phyloP scores from a whole-genome alignment of 1,140 invertebrate genomes.

The Zaprionus ornatus region DNA sequence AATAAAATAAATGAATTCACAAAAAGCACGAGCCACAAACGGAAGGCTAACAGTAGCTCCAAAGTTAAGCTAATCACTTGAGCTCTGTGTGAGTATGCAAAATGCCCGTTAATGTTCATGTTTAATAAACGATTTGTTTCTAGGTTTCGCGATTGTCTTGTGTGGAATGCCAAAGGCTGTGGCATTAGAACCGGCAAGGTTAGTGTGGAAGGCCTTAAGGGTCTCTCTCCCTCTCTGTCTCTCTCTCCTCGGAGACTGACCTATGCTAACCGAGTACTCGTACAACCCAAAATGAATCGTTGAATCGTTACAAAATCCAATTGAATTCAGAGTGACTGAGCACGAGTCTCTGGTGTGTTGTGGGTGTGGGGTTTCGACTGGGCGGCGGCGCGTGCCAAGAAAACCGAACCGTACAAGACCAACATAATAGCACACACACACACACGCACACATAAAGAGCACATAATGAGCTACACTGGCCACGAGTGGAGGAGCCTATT shows the following conservation, averaged over 20 bases:
- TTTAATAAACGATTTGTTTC: slow-evolving; percentile 54
- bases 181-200: slow-evolving; percentile 70
- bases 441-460: not conserved
- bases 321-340: slow-evolving; percentile 8
- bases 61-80: slow-evolving; percentile 5
- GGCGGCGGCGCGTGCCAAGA: slow-evolving; percentile 72
- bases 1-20: slow-evolving; percentile 19
- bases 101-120: slow-evolving; percentile 44
- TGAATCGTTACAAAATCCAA: slow-evolving; percentile 64
- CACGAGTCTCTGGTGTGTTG: not conserved
- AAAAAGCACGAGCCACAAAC: slow-evolving; percentile 19
- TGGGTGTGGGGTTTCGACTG: slow-evolving; percentile 25
- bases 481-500: slow-evolving; percentile 46
- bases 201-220: slow-evolving; percentile 49
- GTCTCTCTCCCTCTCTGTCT: not conserved
- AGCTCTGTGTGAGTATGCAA: slow-evolving; percentile 48
- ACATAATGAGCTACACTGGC: slow-evolving; percentile 60
- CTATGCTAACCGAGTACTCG: slow-evolving; percentile 63
- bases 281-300: slow-evolving; percentile 41
- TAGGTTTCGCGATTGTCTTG: slow-evolving; percentile 28
- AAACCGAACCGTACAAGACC: slow-evolving; percentile 74
- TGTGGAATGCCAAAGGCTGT: slow-evolving; percentile 46
- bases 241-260: slow-evolving; percentile 50
- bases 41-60: slow-evolving; percentile 24
- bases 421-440: slow-evolving; percentile 58